Evolutionary conservation across 2,113 vertebrate genomes (phyloP), one percentile per base, ranked within the genome.

Genomic region (Rhinopomastus cyanomelas): DNA sequence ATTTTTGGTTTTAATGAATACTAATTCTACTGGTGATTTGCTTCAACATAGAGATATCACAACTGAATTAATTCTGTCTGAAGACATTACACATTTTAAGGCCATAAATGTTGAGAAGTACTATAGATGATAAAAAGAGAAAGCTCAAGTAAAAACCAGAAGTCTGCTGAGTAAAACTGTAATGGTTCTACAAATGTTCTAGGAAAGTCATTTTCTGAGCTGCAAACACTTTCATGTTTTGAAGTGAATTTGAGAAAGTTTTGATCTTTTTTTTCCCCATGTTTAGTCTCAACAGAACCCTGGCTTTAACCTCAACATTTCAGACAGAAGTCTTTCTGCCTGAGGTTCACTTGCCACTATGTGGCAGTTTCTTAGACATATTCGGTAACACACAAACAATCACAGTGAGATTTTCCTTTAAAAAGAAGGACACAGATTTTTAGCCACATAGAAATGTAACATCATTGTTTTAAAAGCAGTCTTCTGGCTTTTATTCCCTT

Each of bases 1-100:
- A 88, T 69, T 94, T 74, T 73, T 94, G 12, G 8, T 36, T 85
- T 92, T 95, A 92, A 94, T 72, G 72, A 86, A 72, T 66, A 68
- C 81, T 85, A 95, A 89, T 67, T 88, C 90, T 87, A 72, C 49
- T 95, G 21, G 30, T 75, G 66, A 88, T 51, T 64, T 94, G 15
- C 75, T 93, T 90, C 59, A 53, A 39, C 15, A 48, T 77, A 57
- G 80, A 88, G 90, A 36, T 69, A 82, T 74, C 76, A 81, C 61
- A 46, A 64, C 29, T 78, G 48, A 90, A 55, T 90, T 89, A 90
- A 52, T 88, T 93, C 81, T 92, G 48, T 17, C 71, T 88, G 51
- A 88, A 95, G 62, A 29, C 73, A 29, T 84, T 75, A 39, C 18
- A 39, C 11, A 60, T 76, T 81, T 69, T 90, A 91, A 86, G 37